These are phyloP conservation scores for Phalacrocorax brasilianus DNA, from an alignment of 2,113 vertebrate genomes.

Conservation along the genomic window DNA sequence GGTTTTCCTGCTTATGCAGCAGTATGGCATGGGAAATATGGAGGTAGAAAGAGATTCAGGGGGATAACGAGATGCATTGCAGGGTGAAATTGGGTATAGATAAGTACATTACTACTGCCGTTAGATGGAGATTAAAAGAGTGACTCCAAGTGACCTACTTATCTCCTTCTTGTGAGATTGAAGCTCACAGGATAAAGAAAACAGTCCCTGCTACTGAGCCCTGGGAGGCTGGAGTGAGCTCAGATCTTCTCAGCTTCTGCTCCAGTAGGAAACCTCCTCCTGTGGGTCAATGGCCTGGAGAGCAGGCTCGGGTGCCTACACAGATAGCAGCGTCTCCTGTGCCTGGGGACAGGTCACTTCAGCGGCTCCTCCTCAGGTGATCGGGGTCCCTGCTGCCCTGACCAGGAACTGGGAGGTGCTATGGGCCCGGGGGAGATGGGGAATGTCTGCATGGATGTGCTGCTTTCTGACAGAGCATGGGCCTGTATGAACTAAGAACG, in stretches of 20 bases:
- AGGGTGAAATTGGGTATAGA: background rate
- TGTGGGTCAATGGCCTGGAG: fast-evolving
- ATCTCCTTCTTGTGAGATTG: background rate
- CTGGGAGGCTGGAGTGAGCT: background rate
- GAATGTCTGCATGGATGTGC: background rate
- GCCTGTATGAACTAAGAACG: background rate
- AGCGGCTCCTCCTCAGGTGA: background rate
- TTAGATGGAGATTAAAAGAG: background rate
- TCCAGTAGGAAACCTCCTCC: background rate
- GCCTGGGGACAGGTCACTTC: background rate
- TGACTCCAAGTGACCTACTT: background rate
- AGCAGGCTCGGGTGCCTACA: background rate
- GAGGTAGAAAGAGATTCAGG: background rate
- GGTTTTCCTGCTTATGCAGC: background rate
- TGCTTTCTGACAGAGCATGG: background rate
- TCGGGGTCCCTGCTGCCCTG: fast-evolving
- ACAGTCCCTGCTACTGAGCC: background rate
- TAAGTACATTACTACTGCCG: background rate
- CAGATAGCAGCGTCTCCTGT: background rate
- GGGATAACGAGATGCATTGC: background rate
- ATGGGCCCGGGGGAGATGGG: background rate
- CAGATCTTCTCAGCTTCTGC: background rate
- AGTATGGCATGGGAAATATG: background rate
- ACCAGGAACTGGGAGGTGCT: background rate
- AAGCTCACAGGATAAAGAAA: background rate